Evolutionary conservation across 2,113 vertebrate genomes (phyloP).

Genomic region (Crypturellus undulatus): DNA sequence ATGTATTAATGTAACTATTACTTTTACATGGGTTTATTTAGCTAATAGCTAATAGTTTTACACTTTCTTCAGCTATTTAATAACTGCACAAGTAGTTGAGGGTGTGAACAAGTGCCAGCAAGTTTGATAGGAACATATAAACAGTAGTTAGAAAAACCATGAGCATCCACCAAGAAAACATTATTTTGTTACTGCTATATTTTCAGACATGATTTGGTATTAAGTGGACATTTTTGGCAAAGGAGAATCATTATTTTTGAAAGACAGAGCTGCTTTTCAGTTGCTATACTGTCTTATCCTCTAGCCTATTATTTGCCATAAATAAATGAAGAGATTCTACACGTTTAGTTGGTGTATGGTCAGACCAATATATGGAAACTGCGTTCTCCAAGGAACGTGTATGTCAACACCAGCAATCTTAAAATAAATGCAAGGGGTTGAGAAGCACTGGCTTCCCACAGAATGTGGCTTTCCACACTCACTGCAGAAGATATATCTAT

Average conservation of each 20-base stretch:
- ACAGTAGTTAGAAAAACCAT: constrained; percentile 76
- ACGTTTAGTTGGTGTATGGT: not conserved
- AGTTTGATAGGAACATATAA: constrained; percentile 76
- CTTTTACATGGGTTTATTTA: constrained; percentile 77
- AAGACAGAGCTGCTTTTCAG: constrained; percentile 19
- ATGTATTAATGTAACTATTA: constrained; percentile 82
- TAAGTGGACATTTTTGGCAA: constrained; percentile 61
- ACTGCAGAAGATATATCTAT: not conserved
- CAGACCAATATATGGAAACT: not conserved
- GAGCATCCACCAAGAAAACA: constrained; percentile 76
- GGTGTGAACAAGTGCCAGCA: constrained; percentile 75
- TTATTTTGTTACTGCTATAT: constrained; percentile 73
- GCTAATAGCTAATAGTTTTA: constrained; percentile 78
- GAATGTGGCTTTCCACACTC: not conserved
- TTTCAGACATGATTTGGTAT: constrained; percentile 56
- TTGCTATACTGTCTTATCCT: not conserved
- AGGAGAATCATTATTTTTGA: constrained; percentile 62
- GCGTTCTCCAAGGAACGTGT: not conserved
- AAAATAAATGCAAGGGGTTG: not conserved
- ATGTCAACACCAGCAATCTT: not conserved
- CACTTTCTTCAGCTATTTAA: constrained; percentile 78
- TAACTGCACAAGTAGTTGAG: constrained; percentile 63
- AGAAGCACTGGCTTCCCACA: not conserved
- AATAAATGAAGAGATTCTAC: constrained; percentile 44
- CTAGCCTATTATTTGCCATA: not conserved